phyloP scores from a whole-genome alignment of 2,113 vertebrate species.

The Hippocampus abdominalis region DNA sequence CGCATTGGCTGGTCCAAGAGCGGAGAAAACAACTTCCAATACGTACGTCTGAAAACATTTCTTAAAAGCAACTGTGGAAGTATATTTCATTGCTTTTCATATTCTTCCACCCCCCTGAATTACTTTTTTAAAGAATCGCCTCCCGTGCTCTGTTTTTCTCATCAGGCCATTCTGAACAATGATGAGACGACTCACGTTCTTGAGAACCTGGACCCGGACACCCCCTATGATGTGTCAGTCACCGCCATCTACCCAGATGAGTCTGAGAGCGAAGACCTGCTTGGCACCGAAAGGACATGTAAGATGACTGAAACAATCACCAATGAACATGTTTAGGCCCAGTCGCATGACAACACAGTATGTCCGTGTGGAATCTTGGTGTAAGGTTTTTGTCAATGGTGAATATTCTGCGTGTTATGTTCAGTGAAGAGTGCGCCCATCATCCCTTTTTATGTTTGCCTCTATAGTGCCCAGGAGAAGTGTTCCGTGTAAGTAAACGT shows the following conservation, averaged over 20 bases:
- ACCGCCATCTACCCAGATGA: conserved; percentile 97
- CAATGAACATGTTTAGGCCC: background rate
- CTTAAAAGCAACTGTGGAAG: conserved; percentile 10
- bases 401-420: conserved; percentile 27
- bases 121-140: background rate
- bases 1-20: conserved; percentile 84
- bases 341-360: conserved; percentile 11
- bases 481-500: conserved; percentile 77
- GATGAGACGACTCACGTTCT: conserved; percentile 82
- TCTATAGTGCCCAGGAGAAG: conserved; percentile 73
- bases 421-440: conserved; percentile 35
- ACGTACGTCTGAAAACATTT: conserved; percentile 53
- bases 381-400: conserved; percentile 1
- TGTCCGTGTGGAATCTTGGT: conserved; percentile 15
- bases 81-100: background rate
- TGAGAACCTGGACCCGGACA: conserved; percentile 84
- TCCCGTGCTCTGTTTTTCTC: conserved; percentile 19
- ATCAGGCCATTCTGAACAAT: conserved; percentile 85
- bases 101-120: too few species aligned
- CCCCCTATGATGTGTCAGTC: conserved; percentile 85
- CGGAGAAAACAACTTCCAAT: conserved; percentile 67
- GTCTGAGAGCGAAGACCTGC: conserved; percentile 90
- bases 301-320: conserved; percentile 54
- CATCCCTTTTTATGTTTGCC: conserved; percentile 56
- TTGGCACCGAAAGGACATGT: conserved; percentile 87